A percentile compares a stretch with the other conserved stretches of the same genome.
Conservation (phyloP, 2,888 invertebrate genomes). For the Amiota mariae region DNA sequence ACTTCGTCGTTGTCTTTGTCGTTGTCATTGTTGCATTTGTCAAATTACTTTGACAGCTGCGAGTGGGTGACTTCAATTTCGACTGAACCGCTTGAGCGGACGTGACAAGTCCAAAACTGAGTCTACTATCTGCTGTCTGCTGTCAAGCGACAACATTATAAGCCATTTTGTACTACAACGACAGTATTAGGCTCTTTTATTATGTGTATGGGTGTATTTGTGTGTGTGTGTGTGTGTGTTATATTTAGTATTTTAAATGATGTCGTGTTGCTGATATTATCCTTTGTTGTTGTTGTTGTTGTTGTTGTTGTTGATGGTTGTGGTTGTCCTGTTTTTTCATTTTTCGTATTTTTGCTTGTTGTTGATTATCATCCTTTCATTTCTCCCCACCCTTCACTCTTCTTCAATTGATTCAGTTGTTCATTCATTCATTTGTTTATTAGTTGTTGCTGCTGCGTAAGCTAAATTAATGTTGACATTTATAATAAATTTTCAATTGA, state of each 20-base stretch:
- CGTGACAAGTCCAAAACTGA: background rate
- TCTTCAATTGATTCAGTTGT: background rate
- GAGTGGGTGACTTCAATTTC: background rate
- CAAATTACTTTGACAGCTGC: conserved; percentile 24
- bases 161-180: conserved; percentile 29
- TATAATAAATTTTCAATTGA: conserved; percentile 63
- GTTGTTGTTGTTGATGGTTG: too few relatives aligned
- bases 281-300: too few relatives aligned
- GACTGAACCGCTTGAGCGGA: background rate
- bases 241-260: conserved; percentile 1
- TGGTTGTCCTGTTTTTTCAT: background rate
- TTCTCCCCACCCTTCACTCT: background rate
- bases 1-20: background rate
- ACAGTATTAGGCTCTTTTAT: background rate
- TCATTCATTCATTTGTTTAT: too few relatives aligned
- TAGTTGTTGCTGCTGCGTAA: background rate
- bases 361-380: conserved; percentile 39
- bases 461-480: conserved; percentile 61
- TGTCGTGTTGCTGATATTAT: background rate
- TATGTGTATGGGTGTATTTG: conserved; percentile 32
- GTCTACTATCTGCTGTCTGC: conserved; percentile 35
- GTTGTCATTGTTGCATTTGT: conserved; percentile 23
- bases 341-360: background rate
- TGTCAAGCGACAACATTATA: conserved; percentile 49
- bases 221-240: too few relatives aligned